A percentile compares a stretch with the other conserved stretches of the same genome.
Evolutionary conservation across 1,140 invertebrate genomes (phyloP).

Genomic region (Aphis gossypii): DNA sequence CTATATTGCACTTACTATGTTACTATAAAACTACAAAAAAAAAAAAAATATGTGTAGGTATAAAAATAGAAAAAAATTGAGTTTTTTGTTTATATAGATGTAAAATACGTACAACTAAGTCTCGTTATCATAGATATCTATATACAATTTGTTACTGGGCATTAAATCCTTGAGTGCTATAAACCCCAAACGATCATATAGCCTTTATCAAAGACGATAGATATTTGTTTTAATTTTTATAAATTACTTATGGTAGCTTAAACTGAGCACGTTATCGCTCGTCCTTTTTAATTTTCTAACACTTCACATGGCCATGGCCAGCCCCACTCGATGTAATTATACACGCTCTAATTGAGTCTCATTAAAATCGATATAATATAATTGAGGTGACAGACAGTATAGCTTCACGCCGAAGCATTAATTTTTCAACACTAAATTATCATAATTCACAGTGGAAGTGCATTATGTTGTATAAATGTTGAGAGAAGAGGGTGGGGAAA

Average conservation of each 20-base stretch:
- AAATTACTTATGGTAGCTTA: background rate
- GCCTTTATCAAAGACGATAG: background rate
- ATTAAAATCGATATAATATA: background rate
- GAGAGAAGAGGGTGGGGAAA: no score
- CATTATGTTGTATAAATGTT: background rate
- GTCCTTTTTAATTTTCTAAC: background rate
- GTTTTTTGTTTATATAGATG: background rate
- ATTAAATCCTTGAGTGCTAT: background rate
- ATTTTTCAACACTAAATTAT: background rate
- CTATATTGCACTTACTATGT: no score
- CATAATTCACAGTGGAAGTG: background rate
- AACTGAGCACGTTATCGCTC: background rate
- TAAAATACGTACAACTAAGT: background rate
- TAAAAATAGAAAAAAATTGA: background rate
- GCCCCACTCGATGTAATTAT: background rate
- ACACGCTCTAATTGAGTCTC: background rate
- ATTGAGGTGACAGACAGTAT: background rate
- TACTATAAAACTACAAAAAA: no score
- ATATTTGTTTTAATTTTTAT: background rate
- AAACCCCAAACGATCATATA: background rate
- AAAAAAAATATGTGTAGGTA: no score
- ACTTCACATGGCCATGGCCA: background rate
- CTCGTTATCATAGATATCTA: background rate
- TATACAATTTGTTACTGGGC: background rate
- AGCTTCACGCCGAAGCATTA: background rate